phyloP scores from a whole-genome alignment of 2,113 vertebrate species.

The Toxotes chatareus region DNA sequence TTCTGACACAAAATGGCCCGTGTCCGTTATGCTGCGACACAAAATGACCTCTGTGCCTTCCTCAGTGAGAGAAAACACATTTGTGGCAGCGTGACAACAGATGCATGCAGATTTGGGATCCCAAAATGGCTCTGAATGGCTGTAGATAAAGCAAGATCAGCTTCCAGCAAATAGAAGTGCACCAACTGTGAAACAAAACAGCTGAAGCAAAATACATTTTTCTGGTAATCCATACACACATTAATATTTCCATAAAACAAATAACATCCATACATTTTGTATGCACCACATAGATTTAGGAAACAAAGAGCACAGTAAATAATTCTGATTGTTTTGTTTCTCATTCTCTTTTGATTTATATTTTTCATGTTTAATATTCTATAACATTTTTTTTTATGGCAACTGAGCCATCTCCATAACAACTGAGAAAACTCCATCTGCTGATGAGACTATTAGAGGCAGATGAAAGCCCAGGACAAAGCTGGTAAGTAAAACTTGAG shows the following conservation, averaged over 20 bases:
- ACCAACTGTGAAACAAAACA: constrained; percentile 28
- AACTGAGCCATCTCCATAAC: no score
- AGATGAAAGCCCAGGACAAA: neutral
- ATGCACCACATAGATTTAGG: neutral
- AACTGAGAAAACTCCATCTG: no score
- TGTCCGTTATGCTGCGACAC: constrained; percentile 52
- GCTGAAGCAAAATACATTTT: constrained; percentile 25
- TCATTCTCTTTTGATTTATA: neutral
- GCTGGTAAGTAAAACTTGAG: neutral
- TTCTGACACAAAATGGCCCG: constrained; percentile 71
- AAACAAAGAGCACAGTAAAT: constrained; percentile 5
- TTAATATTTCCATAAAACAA: neutral
- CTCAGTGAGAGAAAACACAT: constrained; percentile 48
- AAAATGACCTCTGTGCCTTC: constrained; percentile 59
- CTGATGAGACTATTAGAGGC: no score
- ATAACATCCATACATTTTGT: neutral
- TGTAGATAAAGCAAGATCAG: constrained; percentile 32
- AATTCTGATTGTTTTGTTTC: neutral
- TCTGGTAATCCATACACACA: constrained; percentile 1
- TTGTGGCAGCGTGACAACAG: constrained; percentile 51
- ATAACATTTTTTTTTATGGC: neutral
- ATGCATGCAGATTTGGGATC: constrained; percentile 58
- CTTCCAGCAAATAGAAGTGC: constrained; percentile 15
- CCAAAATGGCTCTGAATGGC: constrained; percentile 36
- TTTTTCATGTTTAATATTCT: neutral